These are phyloP conservation scores for Micrasema longulum DNA, from an alignment of 1,140 invertebrate genomes.

Conservation along the genomic window DNA sequence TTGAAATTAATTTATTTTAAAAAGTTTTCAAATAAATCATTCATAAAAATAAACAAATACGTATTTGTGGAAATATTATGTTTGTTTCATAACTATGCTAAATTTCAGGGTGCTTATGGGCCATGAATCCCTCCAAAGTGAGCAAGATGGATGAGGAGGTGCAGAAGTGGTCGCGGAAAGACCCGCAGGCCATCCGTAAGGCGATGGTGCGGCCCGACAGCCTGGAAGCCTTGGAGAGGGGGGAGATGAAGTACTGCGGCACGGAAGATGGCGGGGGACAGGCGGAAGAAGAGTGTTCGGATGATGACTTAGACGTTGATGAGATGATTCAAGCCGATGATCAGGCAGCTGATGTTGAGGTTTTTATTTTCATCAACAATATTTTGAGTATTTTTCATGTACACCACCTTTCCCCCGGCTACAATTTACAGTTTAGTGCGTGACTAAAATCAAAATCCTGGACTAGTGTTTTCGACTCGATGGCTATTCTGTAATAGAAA, in stretches of 20 bases:
- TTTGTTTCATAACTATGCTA: conserved; percentile 6
- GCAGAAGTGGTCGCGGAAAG: conserved; percentile 95
- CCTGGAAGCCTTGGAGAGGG: conserved; percentile 82
- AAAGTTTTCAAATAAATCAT: background rate
- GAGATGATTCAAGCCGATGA: conserved; percentile 64
- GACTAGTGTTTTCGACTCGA: too few relatives aligned
- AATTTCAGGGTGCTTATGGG: conserved; percentile 86
- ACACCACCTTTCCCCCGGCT: too few relatives aligned
- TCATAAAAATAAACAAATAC: background rate
- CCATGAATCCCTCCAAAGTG: conserved; percentile 94
- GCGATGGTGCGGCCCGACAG: conserved; percentile 93
- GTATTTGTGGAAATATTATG: background rate
- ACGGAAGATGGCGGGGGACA: conserved; percentile 68
- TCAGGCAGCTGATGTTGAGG: conserved; percentile 71
- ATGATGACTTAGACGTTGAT: conserved; percentile 65
- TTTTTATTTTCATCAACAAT: conserved; percentile 57
- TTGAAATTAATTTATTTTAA: background rate
- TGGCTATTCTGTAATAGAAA: too few relatives aligned
- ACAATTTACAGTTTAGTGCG: too few relatives aligned
- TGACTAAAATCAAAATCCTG: too few relatives aligned
- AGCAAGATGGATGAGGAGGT: conserved; percentile 98
- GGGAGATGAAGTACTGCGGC: conserved; percentile 84
- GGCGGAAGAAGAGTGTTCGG: conserved; percentile 65
- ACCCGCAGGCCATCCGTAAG: conserved; percentile 85
- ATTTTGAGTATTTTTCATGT: background rate